Base-by-base conservation (phyloP, 2,888 invertebrate species). In the Noctua fimbriata region DNA sequence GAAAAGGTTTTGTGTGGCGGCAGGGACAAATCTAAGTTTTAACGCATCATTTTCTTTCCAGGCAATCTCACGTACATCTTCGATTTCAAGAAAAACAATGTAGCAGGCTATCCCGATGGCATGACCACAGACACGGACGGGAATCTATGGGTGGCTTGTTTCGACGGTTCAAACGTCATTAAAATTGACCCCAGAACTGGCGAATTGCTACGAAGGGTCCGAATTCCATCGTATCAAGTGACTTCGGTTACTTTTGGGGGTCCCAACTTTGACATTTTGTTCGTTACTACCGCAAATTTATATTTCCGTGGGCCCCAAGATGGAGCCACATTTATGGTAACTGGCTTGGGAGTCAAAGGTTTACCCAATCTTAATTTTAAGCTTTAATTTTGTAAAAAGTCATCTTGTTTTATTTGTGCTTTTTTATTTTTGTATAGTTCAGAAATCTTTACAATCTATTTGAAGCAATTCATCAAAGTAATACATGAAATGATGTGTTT, bases 161-260 rank as follows among this genome's bases (percentile, higher is more conserved):
- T 98, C 92, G 95, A 97, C 75, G 98, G 97, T 1, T 97, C 97
- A 14, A 97, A 97, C 91, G 96, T 97, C 41, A 83, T 97, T 65
- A 94, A 97, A 88, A 92, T 98, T 44, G 95, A 97, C 90, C 97
- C 98, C 0, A 93, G 91, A 21, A 95, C 94, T 16, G 97, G 97
- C 9, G 95, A 97, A 76, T 91, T 98, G 6, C 92, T 98, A 3
- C 94, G 97, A 70, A 97, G 97, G 82, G 94, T 98, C 12, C 93
- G 97, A 21, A 93, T 94, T n/a, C 94, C 94, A 91, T 98, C 88
- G 97, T 97, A 28, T 95, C 97, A 98, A 92, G 97, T 98, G 9
- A 98, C 98, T 0, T 98, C 98, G 0, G 97, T 97, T 6, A 97
- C 98, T 5, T 98, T 98, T 91, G 98, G 98, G 5, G 98, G 98